Evolutionary conservation across 2,888 invertebrate species (phyloP).

Genomic region (Leptinotarsa juncta): DNA sequence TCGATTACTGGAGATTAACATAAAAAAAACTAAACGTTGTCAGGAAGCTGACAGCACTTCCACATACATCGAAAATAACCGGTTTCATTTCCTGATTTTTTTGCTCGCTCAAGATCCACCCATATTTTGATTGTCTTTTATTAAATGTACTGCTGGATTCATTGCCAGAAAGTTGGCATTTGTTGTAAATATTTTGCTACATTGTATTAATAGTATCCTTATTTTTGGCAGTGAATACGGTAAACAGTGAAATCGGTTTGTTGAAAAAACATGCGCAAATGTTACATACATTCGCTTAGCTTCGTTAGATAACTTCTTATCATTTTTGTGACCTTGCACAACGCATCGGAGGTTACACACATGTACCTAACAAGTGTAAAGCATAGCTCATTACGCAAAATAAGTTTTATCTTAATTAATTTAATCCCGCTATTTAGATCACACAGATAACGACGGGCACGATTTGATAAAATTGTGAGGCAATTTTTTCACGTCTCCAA

Average conservation of each 20-base stretch:
- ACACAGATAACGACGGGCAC: not conserved
- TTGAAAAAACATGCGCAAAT: conserved; percentile 33
- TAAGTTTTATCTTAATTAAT: conserved; percentile 21
- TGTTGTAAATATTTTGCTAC: conserved; percentile 43
- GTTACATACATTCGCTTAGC: conserved; percentile 30
- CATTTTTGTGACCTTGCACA: conserved; percentile 43
- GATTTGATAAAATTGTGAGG: not conserved
- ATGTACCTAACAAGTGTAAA: conserved; percentile 25
- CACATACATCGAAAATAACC: not conserved
- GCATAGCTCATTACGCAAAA: not conserved
- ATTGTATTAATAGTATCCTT: conserved; percentile 39
- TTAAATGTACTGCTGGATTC: not conserved
- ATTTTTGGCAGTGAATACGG: conserved; percentile 33
- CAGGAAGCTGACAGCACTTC: conserved; percentile 5
- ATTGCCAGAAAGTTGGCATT: conserved; percentile 36
- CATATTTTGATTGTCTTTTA: conserved; percentile 2
- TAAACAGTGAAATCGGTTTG: conserved; percentile 34
- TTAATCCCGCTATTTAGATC: conserved; percentile 11
- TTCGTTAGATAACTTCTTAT: conserved; percentile 33
- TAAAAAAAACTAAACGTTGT: conserved; percentile 14
- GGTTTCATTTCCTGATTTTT: conserved; percentile 13
- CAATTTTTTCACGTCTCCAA: not conserved
- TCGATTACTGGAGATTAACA: conserved; percentile 33
- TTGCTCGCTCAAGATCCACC: not conserved
- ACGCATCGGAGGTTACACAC: conserved; percentile 37